Percentiles rank a stretch among this genome's conserved stretches.
These are phyloP conservation scores for Rhinolophus sinicus DNA, from an alignment of 2,113 vertebrate genomes.

Conservation along the genomic window DNA sequence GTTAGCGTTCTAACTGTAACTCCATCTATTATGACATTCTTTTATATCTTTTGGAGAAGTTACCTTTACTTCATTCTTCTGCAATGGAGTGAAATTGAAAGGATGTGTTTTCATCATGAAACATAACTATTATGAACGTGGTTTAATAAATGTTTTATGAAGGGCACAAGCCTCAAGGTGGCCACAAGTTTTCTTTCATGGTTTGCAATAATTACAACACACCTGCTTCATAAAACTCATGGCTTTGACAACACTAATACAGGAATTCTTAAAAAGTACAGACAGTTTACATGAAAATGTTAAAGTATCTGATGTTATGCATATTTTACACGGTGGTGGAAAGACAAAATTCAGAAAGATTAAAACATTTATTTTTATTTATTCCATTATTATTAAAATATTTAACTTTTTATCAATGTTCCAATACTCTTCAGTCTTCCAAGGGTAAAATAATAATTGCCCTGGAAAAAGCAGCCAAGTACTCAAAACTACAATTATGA, in stretches of 20 bases:
- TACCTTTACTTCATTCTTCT: slow-evolving; percentile 53
- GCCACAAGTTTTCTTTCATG: slow-evolving; percentile 45
- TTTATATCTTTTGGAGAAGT: neutral
- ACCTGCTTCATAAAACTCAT: neutral
- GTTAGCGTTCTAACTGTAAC: neutral
- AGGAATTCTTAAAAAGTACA: slow-evolving; percentile 50
- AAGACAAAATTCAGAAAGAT: slow-evolving; percentile 64
- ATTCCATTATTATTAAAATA: slow-evolving; percentile 59
- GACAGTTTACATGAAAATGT: slow-evolving; percentile 18
- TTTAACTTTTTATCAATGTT: slow-evolving; percentile 73
- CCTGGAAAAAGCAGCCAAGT: slow-evolving; percentile 75
- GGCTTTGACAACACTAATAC: neutral
- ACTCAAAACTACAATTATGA: slow-evolving; percentile 69
- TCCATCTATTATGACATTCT: neutral
- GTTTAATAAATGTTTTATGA: neutral
- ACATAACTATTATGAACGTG: slow-evolving; percentile 6
- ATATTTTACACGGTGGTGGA: slow-evolving; percentile 58
- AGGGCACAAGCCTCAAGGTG: neutral
- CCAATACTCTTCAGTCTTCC: slow-evolving; percentile 43
- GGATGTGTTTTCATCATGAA: slow-evolving; percentile 57
- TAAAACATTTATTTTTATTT: slow-evolving; percentile 45
- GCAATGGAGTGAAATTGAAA: slow-evolving; percentile 66
- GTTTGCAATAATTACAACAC: slow-evolving; percentile 31
- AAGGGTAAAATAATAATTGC: slow-evolving; percentile 63
- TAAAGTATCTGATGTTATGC: slow-evolving; percentile 50